Evolutionary conservation across 1,140 invertebrate genomes (phyloP).

Genomic region (Brachionus koreanus): DNA sequence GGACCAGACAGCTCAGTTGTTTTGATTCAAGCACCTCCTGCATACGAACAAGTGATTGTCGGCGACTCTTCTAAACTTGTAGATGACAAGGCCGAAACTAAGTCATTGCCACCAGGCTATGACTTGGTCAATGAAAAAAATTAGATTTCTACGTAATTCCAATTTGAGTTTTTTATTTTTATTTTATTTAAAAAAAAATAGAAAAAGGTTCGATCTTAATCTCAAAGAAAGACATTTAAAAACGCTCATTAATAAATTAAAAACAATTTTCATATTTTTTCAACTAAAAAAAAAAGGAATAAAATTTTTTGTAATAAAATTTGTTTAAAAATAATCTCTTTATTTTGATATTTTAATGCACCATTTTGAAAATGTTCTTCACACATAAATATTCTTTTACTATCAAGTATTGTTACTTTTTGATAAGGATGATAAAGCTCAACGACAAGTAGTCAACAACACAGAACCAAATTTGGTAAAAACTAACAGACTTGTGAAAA

Average conservation of each 20-base stretch:
- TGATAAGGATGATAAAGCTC: too few species aligned
- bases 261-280: not conserved
- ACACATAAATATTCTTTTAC: too few species aligned
- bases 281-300: not conserved
- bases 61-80: constrained; percentile 3
- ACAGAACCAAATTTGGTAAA: too few species aligned
- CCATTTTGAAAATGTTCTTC: too few species aligned
- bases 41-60: constrained; percentile 34
- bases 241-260: not conserved
- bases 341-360: not conserved
- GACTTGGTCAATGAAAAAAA: constrained; percentile 21
- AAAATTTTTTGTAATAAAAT: not conserved
- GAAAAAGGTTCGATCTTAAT: not conserved
- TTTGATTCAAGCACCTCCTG: constrained; percentile 22
- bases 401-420: too few species aligned
- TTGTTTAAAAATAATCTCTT: not conserved
- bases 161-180: not conserved
- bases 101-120: not conserved
- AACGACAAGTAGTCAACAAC: too few species aligned
- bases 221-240: not conserved
- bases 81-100: not conserved
- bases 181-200: not conserved
- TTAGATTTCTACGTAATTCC: constrained; percentile 6
- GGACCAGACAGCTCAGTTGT: not conserved
- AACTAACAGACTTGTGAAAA: too few species aligned